These are phyloP conservation scores for Corticium candelabrum DNA, from an alignment of 37 sponge, comb jelly and placozoan species.

Conservation along the genomic window DNA sequence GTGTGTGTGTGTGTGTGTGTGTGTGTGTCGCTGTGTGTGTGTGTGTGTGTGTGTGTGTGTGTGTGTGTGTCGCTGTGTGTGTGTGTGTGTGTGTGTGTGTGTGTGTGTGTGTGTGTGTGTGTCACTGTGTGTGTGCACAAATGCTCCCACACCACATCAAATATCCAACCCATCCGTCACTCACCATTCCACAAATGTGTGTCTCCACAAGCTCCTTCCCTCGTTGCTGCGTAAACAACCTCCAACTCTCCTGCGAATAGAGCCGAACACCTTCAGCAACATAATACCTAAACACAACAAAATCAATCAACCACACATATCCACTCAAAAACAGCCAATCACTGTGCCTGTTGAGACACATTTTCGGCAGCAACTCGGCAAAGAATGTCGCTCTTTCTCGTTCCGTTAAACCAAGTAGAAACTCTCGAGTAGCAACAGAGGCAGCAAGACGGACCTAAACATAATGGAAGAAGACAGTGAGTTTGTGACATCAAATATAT, in stretches of 20 bases:
- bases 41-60: no score
- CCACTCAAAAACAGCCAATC: no score
- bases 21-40: no score
- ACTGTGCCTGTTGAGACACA: conserved; percentile 90
- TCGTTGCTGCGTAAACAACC: conserved; percentile 25
- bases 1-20: no score
- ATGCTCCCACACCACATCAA: neutral
- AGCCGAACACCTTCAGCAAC: conserved; percentile 88
- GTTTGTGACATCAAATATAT: neutral
- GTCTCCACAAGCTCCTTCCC: neutral
- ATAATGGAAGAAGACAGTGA: conserved; percentile 2
- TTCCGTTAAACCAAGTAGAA: conserved; percentile 30
- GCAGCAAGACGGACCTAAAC: conserved; percentile 78
- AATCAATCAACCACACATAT: no score
- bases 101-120: conserved; percentile 10
- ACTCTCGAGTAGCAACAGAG: conserved; percentile 72
- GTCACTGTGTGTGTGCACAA: conserved; percentile 7
- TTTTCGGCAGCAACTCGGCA: conserved; percentile 60
- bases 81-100: conserved; percentile 20
- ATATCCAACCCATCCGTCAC: neutral
- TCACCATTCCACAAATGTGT: neutral
- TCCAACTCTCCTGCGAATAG: conserved; percentile 92
- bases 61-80: no score
- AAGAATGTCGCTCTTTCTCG: conserved; percentile 13
- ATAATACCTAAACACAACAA: conserved; percentile 59